A percentile compares a stretch with the other conserved stretches of the same genome.
These are phyloP conservation scores for Chlorocebus sabaeus DNA, from an alignment of 2,113 vertebrate species.

Conservation along the genomic window DNA sequence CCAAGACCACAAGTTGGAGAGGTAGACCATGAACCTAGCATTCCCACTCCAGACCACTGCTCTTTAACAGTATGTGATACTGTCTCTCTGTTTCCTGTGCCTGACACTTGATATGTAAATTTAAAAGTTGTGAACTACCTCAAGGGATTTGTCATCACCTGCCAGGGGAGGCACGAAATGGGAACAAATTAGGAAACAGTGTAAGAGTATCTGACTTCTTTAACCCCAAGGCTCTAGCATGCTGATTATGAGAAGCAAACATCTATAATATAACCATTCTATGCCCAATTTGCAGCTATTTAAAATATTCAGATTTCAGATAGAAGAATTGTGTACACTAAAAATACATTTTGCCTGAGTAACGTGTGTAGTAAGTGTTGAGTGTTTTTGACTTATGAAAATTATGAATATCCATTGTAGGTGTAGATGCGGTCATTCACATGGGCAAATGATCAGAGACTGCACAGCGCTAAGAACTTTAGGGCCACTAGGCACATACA, in stretches of 20 bases:
- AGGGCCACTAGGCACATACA: background rate
- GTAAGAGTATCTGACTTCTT: background rate
- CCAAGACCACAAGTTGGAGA: background rate
- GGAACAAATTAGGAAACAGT: background rate
- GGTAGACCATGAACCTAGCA: background rate
- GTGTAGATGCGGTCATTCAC: background rate
- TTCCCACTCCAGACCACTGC: background rate
- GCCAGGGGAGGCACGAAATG: background rate
- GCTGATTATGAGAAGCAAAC: background rate
- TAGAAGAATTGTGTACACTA: background rate
- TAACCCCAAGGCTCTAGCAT: background rate
- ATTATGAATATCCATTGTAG: background rate
- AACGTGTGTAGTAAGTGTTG: background rate
- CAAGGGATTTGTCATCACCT: background rate
- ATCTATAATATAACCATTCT: background rate
- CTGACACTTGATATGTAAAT: background rate
- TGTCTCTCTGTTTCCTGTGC: background rate
- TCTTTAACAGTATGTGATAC: accelerated
- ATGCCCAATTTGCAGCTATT: background rate
- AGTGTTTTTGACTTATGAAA: background rate
- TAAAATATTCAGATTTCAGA: background rate
- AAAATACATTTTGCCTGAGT: background rate
- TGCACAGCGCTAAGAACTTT: background rate
- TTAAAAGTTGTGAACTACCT: background rate
- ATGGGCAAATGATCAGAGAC: background rate